Conservation (phyloP, 2,113 vertebrate species). For the Arenaria interpres region DNA sequence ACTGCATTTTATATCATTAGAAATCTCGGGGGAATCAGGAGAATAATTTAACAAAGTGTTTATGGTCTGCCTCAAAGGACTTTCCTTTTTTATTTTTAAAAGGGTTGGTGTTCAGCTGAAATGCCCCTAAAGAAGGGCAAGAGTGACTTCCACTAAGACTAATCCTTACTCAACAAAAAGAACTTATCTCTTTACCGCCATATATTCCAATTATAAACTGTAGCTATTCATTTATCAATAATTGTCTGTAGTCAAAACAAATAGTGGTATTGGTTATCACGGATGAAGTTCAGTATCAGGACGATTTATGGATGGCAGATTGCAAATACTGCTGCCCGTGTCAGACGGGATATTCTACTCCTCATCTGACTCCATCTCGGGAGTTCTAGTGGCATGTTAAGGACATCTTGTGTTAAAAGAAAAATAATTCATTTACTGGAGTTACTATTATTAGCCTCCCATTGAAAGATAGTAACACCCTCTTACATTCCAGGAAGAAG, state of each 20-base stretch:
- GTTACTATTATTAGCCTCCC: neutral
- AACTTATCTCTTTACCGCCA: neutral
- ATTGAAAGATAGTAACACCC: neutral
- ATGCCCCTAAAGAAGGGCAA: neutral
- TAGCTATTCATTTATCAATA: neutral
- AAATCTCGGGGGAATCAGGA: neutral
- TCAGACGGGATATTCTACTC: neutral
- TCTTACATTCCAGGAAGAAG: neutral
- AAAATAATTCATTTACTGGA: neutral
- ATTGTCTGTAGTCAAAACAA: neutral
- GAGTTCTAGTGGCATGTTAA: neutral
- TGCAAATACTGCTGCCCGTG: neutral
- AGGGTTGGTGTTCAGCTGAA: neutral
- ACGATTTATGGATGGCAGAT: neutral
- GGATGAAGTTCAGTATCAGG: neutral
- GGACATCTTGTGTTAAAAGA: neutral
- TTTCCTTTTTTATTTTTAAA: neutral
- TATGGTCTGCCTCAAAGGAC: neutral
- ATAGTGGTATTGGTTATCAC: neutral
- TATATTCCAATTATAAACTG: neutral
- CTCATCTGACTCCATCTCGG: neutral
- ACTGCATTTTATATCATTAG: neutral
- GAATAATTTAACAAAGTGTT: neutral
- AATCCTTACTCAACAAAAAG: neutral
- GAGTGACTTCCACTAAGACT: neutral